A percentile compares a stretch with the other conserved stretches of the same genome.
Evolutionary conservation across 2,113 vertebrate genomes (phyloP).

Genomic region (Etheostoma cragini): DNA sequence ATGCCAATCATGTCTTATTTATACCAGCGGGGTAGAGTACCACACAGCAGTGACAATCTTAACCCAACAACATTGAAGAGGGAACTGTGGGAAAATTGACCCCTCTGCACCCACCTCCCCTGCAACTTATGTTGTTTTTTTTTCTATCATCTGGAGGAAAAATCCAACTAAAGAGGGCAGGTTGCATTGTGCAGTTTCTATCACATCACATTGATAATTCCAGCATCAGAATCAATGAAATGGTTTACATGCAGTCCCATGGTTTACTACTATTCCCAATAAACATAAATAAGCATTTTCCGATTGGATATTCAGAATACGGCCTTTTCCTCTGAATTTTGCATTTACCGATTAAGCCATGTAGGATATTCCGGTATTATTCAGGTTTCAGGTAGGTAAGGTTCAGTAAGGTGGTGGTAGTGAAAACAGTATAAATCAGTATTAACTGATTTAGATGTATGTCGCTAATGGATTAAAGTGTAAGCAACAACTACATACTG

Average conservation of each 20-base stretch:
- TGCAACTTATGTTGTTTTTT: slow-evolving; percentile 28
- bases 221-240: neutral
- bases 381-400: too few species aligned
- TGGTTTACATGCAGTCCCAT: too few species aligned
- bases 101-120: slow-evolving; percentile 45
- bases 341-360: too few species aligned
- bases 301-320: too few species aligned
- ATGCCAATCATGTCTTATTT: slow-evolving; percentile 82
- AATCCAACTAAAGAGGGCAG: neutral
- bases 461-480: neutral
- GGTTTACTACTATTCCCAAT: too few species aligned
- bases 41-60: slow-evolving; percentile 68
- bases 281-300: too few species aligned
- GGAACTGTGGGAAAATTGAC: slow-evolving; percentile 59
- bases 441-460: too few species aligned
- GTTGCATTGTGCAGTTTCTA: neutral
- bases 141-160: slow-evolving; percentile 3
- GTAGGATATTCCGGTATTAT: too few species aligned
- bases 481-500: neutral
- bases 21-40: slow-evolving; percentile 71
- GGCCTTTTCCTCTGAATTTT: too few species aligned
- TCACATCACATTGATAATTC: neutral
- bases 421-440: neutral
- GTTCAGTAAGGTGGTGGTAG: too few species aligned
- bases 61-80: slow-evolving; percentile 56